Conservation (phyloP, 2,888 invertebrate genomes). For the Linnaemya vulpina region DNA sequence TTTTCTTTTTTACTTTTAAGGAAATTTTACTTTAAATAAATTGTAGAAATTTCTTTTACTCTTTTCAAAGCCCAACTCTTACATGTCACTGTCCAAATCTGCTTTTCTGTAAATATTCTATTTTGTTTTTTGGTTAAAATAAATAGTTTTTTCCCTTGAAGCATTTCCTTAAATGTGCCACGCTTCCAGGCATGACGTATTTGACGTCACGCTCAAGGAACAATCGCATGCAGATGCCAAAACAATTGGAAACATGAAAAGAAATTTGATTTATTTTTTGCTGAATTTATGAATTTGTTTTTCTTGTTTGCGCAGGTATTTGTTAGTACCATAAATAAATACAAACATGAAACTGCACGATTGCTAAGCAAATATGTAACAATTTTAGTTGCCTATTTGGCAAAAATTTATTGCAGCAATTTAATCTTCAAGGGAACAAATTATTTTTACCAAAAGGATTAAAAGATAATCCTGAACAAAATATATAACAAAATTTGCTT, state of each 20-base stretch:
- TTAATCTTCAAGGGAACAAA: too few relatives aligned
- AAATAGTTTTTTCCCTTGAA: slow-evolving; percentile 1
- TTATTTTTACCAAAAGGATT: too few relatives aligned
- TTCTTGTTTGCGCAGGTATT: not conserved
- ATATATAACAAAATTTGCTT: too few relatives aligned
- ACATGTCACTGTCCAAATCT: not conserved
- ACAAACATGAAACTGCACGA: not conserved
- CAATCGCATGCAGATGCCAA: slow-evolving; percentile 17
- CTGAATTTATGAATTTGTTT: not conserved
- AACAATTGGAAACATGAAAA: not conserved
- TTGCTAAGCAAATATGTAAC: not conserved
- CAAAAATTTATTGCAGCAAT: too few relatives aligned
- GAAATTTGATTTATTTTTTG: not conserved
- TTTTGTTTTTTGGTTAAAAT: slow-evolving; percentile 11
- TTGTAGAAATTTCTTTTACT: not conserved
- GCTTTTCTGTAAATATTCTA: not conserved
- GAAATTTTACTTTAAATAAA: not conserved
- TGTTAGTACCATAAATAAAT: not conserved
- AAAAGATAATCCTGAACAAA: too few relatives aligned
- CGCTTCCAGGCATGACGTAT: slow-evolving; percentile 20
- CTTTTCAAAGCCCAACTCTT: not conserved
- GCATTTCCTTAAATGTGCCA: slow-evolving; percentile 4
- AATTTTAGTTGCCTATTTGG: too few relatives aligned
- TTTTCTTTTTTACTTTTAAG: not conserved
- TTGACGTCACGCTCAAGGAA: slow-evolving; percentile 9